These are phyloP conservation scores for Ectropis crepuscularia DNA, from an alignment of 2,888 invertebrate genomes.

Conservation along the genomic window DNA sequence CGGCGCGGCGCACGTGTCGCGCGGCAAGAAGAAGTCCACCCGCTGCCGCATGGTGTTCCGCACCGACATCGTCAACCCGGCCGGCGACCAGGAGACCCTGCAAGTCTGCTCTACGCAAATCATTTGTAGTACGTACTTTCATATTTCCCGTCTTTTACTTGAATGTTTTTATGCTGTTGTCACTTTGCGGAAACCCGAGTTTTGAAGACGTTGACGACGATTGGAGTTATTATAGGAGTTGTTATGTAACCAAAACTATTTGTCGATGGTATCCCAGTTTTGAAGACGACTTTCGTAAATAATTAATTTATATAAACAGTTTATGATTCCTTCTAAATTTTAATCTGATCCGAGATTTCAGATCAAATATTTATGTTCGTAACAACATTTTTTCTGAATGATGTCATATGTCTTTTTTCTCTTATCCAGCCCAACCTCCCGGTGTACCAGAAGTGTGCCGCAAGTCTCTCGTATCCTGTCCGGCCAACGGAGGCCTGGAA, in stretches of 20 bases:
- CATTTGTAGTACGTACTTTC: constrained; percentile 92
- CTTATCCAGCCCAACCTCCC: constrained; percentile 92
- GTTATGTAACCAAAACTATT: no score
- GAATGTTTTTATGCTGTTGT: no score
- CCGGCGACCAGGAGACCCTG: constrained; percentile 92
- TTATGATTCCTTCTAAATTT: no score
- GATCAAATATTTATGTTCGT: no score
- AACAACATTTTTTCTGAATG: no score
- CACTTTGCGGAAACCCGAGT: no score
- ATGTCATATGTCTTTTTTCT: background rate
- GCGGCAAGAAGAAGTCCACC: constrained; percentile 97
- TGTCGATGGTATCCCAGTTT: no score
- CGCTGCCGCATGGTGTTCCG: constrained; percentile 97
- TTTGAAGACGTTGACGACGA: no score
- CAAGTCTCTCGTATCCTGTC: constrained; percentile 92
- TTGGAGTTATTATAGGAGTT: no score
- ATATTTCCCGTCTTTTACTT: background rate
- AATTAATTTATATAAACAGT: no score
- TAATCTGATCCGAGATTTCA: no score
- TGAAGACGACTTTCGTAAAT: no score
- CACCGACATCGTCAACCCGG: constrained; percentile 90
- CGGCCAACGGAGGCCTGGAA: constrained; percentile 92
- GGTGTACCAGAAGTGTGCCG: constrained; percentile 96
- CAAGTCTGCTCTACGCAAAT: constrained; percentile 96
- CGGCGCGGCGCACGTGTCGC: constrained; percentile 76